Base-by-base conservation (phyloP, 2,797 vertebrate genomes). In the Chiloscyllium punctatum region DNA sequence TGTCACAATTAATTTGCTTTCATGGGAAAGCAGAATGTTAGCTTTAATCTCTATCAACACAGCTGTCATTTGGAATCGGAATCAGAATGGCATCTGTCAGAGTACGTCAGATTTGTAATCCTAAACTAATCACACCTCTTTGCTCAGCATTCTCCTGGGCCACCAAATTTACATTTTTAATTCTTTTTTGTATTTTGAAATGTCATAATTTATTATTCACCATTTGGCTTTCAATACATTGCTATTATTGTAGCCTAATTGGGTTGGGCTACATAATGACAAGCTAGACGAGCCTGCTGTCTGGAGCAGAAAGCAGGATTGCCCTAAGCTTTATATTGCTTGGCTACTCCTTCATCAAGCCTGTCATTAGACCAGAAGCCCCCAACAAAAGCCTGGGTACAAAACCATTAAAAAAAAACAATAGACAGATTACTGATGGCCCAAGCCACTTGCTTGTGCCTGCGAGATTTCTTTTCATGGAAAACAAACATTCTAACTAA, bases 1-100 rank as follows among this genome's bases (percentile, higher is more conserved):
- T 95, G 94, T 95, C 94, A 95, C 71, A 95, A 95, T 95, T 95
- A 95, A 95, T 95, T 95, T 95, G 94, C 94, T 95, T 95, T 95
- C 69, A 30, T 95, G 71, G 94, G 71, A 95, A 95, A 95, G 94
- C 71, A 95, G 94, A 95, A 95, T 95, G 94, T 95, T 95, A 77
- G 42, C 72, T 77, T 95, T 95, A 95, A 95, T 95, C 94, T 95
- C 94, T 95, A 95, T 95, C 94, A 95, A 95, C 94, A 95, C 94
- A 95, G 94, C 94, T 95, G 94, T 95, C 94, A 95, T n/a, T 53
- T 74, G 71, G 94, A 95, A 95, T 95, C 27, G 51, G 71, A 74
- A 95, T 95, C 94, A 95, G 94, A 95, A 95, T 95, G 94, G 72
- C 94, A 95, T 95, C 94, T 95, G 94, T 95, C 94, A 95, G 72